Base-by-base conservation (phyloP, 1,140 invertebrate species). In the Octopus sinensis region DNA sequence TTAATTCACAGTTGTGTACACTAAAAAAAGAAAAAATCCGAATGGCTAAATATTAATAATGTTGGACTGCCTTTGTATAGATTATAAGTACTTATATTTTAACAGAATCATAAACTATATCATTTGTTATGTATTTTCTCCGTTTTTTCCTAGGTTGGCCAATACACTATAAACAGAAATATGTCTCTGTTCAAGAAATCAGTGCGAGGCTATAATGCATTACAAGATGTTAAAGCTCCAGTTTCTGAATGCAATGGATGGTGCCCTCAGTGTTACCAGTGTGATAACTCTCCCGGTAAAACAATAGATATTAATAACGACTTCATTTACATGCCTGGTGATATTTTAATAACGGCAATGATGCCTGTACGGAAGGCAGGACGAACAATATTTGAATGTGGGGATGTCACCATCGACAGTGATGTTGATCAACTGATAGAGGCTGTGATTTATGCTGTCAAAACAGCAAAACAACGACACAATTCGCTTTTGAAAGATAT, bases 341-440 rank as follows among this genome's bases (percentile, higher is more conserved):
- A 95, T 85, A 92, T 95, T 54, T 92, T 95, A 10, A 86, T 96
- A 0, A 94, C 94, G 0, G 95, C 94, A 0, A 86, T 96, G 4
- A 95, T 96, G 88, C 94, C 95, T 2, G 93, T 95, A 4, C 95
- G 95, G 86, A 92, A 92, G 89, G 87, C 90, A 86, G 85, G 89
- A 53, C n/a, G 82, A 75, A 56, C 86, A 79, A 73, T 85, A 7
- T 80, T 84, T 75, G 80, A 68, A 7, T 95, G 94, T 87, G 94
- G 94, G 0, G 91, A 91, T 0, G 92, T 94, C 85, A 92, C 94
- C 73, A 76, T 79, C 83, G 92, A 93, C 9, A n/a, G 23, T 23
- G 83, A 84, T 12, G 77, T 83, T 51, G 82, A 85, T 9, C 77
- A 82, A 17, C 54, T 81, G 9, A 81, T 84, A 17, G 85, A 87